phyloP scores from a whole-genome alignment of 2,888 invertebrate genomes.

The Chrysotoxum bicinctum region DNA sequence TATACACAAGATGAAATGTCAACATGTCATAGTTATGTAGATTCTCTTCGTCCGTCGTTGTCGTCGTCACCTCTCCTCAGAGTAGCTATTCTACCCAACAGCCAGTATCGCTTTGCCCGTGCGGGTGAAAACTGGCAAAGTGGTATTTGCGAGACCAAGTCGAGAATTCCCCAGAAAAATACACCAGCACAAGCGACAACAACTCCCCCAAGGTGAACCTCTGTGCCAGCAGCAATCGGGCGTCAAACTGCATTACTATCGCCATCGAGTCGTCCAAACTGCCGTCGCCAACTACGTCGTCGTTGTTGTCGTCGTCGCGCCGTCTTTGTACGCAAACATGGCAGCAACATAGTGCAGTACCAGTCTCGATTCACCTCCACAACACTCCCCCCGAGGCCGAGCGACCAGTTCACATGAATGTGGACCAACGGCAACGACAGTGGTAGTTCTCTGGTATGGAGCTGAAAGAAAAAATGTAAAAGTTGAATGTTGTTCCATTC shows the following conservation, averaged over 20 bases:
- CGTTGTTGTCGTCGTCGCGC: slow-evolving; percentile 44
- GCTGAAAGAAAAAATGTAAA: slow-evolving; percentile 59
- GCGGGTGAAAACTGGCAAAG: slow-evolving; percentile 49
- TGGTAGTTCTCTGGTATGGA: slow-evolving; percentile 42
- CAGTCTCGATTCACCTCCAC: background rate
- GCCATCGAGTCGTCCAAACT: slow-evolving; percentile 46
- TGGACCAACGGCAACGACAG: slow-evolving; percentile 64
- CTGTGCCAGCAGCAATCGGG: slow-evolving; percentile 67
- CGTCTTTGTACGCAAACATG: slow-evolving; percentile 50
- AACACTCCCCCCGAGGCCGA: background rate
- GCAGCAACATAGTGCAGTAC: background rate
- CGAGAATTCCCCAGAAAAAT: slow-evolving; percentile 51
- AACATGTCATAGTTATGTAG: slow-evolving; percentile 53
- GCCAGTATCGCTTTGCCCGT: background rate
- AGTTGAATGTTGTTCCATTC: slow-evolving; percentile 67
- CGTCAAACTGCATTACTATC: slow-evolving; percentile 71
- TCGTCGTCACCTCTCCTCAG: background rate
- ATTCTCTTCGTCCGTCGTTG: slow-evolving; percentile 5
- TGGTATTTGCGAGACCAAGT: slow-evolving; percentile 37
- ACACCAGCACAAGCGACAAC: slow-evolving; percentile 41
- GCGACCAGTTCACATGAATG: slow-evolving; percentile 52
- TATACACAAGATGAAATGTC: slow-evolving; percentile 63
- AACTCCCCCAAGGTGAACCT: slow-evolving; percentile 69
- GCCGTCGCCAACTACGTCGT: slow-evolving; percentile 37
- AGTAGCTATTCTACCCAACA: background rate